Evolutionary conservation across 2,113 vertebrate species (phyloP).

Genomic region (Parotia lawesii): DNA sequence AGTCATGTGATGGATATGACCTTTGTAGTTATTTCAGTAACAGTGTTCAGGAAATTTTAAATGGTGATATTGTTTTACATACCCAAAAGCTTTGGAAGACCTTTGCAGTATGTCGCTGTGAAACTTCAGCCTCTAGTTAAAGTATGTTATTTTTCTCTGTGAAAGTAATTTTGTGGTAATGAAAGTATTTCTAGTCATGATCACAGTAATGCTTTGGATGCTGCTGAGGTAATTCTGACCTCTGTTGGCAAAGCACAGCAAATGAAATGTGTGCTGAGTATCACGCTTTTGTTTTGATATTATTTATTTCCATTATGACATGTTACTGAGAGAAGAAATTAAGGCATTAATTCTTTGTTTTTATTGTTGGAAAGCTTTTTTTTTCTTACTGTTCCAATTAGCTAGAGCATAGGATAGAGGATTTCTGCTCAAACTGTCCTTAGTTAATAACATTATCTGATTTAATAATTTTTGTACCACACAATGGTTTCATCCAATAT

Average conservation of each 20-base stretch:
- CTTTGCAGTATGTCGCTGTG: background rate
- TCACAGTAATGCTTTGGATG: background rate
- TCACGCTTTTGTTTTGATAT: background rate
- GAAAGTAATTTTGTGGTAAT: background rate
- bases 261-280: background rate
- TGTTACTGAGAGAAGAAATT: background rate
- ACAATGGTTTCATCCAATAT: background rate
- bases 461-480: background rate
- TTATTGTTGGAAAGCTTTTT: background rate
- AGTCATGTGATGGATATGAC: background rate
- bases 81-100: background rate
- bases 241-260: constrained; percentile 54
- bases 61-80: background rate
- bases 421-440: background rate
- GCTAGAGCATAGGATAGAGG: background rate
- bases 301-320: background rate
- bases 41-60: background rate
- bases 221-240: constrained; percentile 47
- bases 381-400: background rate
- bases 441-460: background rate
- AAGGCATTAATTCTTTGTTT: background rate
- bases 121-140: background rate
- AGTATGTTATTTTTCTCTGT: background rate
- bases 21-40: background rate
- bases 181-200: background rate